phyloP scores from a whole-genome alignment of 2,797 vertebrate genomes.

The Sebastes baramenuke region DNA sequence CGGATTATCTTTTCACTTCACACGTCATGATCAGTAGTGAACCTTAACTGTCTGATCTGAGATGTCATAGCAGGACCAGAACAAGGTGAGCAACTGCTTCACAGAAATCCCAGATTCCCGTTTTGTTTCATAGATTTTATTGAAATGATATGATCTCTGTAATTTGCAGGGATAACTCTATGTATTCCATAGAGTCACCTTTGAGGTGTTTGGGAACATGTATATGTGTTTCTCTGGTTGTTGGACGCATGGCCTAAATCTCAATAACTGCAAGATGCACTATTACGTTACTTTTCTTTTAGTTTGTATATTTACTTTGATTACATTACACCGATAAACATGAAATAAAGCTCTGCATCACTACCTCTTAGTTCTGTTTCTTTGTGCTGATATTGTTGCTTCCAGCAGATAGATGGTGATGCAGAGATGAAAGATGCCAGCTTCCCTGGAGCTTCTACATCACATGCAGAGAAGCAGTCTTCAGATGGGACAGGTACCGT shows the following conservation, averaged over 20 bases:
- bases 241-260: neutral
- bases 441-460: conserved; percentile 44
- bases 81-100: neutral
- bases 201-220: neutral
- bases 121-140: neutral
- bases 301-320: neutral
- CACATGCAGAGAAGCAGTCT: conserved; percentile 7
- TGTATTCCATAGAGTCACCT: neutral
- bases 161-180: neutral
- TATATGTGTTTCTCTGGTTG: neutral
- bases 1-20: neutral
- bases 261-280: neutral
- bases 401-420: conserved; percentile 56
- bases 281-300: neutral
- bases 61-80: neutral
- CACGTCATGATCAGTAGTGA: neutral
- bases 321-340: neutral
- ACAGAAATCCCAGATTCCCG: neutral
- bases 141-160: neutral
- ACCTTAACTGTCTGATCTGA: neutral
- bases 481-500: conserved; percentile 31
- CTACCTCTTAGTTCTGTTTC: neutral
- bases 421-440: conserved; percentile 63
- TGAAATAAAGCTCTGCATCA: neutral
- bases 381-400: neutral